Conservation (phyloP, 2,797 vertebrate species). For the Simalia tracyae region DNA sequence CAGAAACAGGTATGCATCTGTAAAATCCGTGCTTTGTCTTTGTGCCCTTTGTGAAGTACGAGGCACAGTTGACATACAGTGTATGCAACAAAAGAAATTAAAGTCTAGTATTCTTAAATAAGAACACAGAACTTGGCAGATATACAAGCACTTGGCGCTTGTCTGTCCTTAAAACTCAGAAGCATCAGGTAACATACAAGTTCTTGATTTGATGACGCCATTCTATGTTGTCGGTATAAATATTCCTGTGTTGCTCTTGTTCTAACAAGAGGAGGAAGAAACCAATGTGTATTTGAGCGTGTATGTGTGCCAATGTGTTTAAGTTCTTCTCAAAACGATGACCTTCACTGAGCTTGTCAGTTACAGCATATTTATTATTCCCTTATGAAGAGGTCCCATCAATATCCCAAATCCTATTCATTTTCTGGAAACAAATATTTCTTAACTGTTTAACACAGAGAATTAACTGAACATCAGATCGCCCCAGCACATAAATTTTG, state of each 20-base stretch:
- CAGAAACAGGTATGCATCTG: neutral
- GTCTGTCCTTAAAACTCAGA: neutral
- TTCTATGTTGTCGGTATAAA: conserved; percentile 22
- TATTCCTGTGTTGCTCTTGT: conserved; percentile 53
- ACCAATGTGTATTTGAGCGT: conserved; percentile 23
- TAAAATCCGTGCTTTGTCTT: neutral
- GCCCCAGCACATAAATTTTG: neutral
- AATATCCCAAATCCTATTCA: neutral
- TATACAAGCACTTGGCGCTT: conserved; percentile 6
- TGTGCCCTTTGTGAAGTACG: neutral
- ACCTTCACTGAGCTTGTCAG: conserved; percentile 9
- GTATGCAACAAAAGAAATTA: neutral
- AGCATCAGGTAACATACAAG: neutral
- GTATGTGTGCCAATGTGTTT: neutral
- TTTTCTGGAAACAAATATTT: neutral
- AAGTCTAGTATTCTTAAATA: neutral
- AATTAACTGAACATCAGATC: neutral
- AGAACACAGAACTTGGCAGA: neutral
- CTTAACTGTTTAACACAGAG: rapidly evolving
- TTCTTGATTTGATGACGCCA: conserved; percentile 30
- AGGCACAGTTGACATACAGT: neutral
- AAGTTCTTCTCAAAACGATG: conserved; percentile 15
- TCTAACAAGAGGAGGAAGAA: conserved; percentile 47
- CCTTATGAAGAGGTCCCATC: conserved; percentile 14
- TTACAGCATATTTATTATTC: conserved; percentile 25